Base-by-base conservation (phyloP, 2,888 invertebrate species). In the Ceramica pisi region DNA sequence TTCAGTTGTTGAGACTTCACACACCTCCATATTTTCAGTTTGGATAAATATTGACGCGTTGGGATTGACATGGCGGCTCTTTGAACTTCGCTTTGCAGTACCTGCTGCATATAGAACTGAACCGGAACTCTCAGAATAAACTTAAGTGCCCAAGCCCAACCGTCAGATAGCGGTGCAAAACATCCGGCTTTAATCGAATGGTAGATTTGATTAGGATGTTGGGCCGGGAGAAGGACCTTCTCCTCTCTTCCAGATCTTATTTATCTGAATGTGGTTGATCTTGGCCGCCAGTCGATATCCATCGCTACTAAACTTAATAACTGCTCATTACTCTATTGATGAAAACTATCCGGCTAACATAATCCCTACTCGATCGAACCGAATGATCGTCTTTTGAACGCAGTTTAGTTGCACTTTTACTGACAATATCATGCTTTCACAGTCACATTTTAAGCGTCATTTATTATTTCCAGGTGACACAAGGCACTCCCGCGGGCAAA, bases 401-500 rank as follows among this genome's bases (percentile, higher is more conserved):
- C n/a, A 35, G 0, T 35, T 14, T 56, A 56, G 12, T 10, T 23
- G 23, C 23, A 23, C 9, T 8, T 31, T 16, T 31, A 8, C 35
- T n/a, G 35, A 4, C 35, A 35, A 46, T 48, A n/a, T n/a, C 12
- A 14, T 21, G 12, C 7, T 19, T 26, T 53, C 9, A 8, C 12
- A 51, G 12, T 12, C 26, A 38, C 9, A 38, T 74, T 64, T 61
- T 79, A 62, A 75, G 35, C n/a, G 10, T 46, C 51, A n/a, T 21
- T 59, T 56, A 61, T 64, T 14, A 50, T 78, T 96, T 96, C 26
- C 97, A 99, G 99, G 98, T 99, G 90, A 98, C 98, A 89, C 97
- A 97, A 71, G 98, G 98, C 81, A 98, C 98, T 79, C 98, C 98
- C 2, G 97, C 98, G n/a, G 97, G 98, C 87, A 98, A 98, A 66